Base-by-base conservation (phyloP, 2,888 invertebrate species). In the Listrodromus nycthemerus region DNA sequence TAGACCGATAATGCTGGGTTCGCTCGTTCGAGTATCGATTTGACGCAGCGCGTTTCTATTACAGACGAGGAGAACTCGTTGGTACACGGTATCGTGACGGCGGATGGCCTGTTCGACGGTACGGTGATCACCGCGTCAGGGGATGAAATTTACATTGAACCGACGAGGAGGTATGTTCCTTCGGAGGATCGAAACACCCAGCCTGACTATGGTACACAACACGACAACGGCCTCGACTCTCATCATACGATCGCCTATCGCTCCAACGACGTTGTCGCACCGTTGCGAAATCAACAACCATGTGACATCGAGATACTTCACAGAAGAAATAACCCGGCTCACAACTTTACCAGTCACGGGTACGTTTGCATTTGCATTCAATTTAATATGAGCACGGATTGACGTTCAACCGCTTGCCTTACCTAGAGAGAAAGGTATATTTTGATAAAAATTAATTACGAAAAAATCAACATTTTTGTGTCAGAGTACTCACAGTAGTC, bases 101-200 rank as follows among this genome's bases (percentile, higher is more conserved):
- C 95, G 80, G 96, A 97, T 82, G 98, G 98, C 80, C 95, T 97
- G 80, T 97, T 98, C 93, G 98, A 98, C 92, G 98, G 98, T 69
- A 97, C 97, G 71, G 96, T 98, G 91, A 95, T 95, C 93, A 96
- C 97, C 67, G 94, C 94, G 80, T 94, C 95, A 45, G 83, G 83
- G 71, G 97, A 97, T 90, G 96, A 97, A 90, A 97, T 96, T 94
- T 97, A 97, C 93, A 95, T 98, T 87, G 98, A 98, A 93, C 97
- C 97, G 5, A 94, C 96, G 75, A 95, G 95, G 87, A 95, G 96
- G 88, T 97, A 96, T 92, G 84, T 91, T 50, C 93, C 94, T 90
- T 79, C 83, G 33, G 80, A 86, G 27, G 86, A 84, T 52, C 93
- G 88, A 92, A 93, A 90, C 92, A 82, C 79, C 63, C 79, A 84